Evolutionary conservation across 2,888 invertebrate species (phyloP).

Genomic region (Petrolisthes manimaculis): DNA sequence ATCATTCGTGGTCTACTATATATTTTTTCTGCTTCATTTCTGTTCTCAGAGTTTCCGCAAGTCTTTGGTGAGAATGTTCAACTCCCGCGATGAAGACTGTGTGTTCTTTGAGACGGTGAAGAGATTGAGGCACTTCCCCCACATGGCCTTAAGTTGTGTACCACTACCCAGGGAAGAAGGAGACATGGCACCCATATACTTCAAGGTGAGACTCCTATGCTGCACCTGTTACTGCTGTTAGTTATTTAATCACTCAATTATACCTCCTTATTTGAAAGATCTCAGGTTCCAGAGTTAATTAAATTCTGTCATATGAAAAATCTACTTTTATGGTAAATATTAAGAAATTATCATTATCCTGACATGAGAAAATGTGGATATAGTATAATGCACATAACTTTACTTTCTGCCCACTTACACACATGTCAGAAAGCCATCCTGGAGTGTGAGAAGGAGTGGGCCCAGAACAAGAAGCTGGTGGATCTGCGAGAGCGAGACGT

Average conservation of each 20-base stretch:
- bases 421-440: slow-evolving; percentile 84
- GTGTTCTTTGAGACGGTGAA: slow-evolving; percentile 91
- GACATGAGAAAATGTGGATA: background rate
- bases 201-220: slow-evolving; percentile 74
- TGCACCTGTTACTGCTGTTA: background rate
- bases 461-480: slow-evolving; percentile 91
- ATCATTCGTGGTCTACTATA: background rate
- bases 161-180: slow-evolving; percentile 86
- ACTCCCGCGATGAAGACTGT: slow-evolving; percentile 79
- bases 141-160: slow-evolving; percentile 90
- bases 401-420: background rate
- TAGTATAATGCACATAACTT: background rate
- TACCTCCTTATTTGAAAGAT: background rate
- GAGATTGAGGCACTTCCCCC: slow-evolving; percentile 80
- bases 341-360: background rate
- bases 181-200: slow-evolving; percentile 93
- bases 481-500: slow-evolving; percentile 80
- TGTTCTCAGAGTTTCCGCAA: slow-evolving; percentile 79
- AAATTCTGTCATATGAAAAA: too few species aligned
- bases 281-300: background rate
- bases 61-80: slow-evolving; percentile 83
- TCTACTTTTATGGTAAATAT: background rate
- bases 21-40: slow-evolving; percentile 44
- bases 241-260: too few species aligned
- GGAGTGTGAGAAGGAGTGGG: slow-evolving; percentile 96